phyloP scores from a whole-genome alignment of 2,113 vertebrate species.

The Nanger granti region DNA sequence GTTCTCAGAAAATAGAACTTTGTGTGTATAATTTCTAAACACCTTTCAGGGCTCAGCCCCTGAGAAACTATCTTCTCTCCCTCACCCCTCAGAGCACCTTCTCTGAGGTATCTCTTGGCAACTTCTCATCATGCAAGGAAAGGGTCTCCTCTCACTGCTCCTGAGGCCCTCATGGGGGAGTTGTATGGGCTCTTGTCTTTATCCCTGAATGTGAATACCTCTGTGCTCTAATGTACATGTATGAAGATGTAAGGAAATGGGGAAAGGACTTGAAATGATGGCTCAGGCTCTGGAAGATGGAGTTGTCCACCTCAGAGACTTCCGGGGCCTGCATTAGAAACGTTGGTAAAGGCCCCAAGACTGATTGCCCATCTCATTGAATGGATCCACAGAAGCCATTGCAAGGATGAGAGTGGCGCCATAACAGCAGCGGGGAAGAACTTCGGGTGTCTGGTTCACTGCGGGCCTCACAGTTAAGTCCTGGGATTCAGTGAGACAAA shows the following conservation, averaged over 20 bases:
- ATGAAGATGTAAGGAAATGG: not conserved
- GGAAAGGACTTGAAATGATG: not conserved
- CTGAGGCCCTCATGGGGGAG: not conserved
- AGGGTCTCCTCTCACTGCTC: not conserved
- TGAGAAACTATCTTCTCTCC: not conserved
- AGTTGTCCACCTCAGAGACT: not conserved
- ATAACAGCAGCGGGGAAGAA: not conserved
- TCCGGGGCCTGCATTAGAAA: not conserved
- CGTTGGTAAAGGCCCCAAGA: not conserved
- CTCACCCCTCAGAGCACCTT: not conserved
- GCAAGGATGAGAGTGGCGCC: not conserved
- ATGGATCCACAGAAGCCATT: not conserved
- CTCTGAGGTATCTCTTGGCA: not conserved
- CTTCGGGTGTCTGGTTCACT: not conserved
- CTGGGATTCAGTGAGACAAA: not conserved
- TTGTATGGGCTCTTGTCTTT: not conserved
- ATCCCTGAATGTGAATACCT: not conserved
- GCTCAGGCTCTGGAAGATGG: not conserved
- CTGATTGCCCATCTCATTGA: not conserved
- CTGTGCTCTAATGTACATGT: not conserved
- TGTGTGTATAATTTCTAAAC: not conserved
- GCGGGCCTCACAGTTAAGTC: not conserved
- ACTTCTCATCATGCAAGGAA: not conserved
- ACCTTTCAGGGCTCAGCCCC: not conserved
- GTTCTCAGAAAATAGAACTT: not conserved